These are phyloP conservation scores for Eustalomyia histrio DNA, from an alignment of 2,888 invertebrate species.

Conservation along the genomic window DNA sequence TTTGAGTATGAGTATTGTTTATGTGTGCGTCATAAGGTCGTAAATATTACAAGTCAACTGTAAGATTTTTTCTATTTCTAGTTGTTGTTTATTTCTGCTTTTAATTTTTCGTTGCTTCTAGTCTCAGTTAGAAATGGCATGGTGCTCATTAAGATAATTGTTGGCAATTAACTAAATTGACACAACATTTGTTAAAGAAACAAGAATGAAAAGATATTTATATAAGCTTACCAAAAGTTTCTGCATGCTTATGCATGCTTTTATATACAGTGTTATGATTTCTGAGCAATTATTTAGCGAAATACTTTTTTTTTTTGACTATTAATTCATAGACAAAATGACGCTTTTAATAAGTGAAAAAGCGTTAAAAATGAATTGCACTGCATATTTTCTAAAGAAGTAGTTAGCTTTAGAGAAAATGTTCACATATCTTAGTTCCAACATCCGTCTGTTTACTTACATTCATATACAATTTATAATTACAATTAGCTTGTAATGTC, in stretches of 20 bases:
- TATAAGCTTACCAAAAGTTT: background rate
- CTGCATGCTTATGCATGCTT: background rate
- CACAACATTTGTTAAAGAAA: conserved; percentile 74
- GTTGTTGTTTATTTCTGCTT: conserved; percentile 31
- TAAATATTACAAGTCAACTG: conserved; percentile 73
- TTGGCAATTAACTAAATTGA: conserved; percentile 78
- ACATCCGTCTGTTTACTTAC: background rate
- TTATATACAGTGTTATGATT: conserved; percentile 27
- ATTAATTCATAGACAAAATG: conserved; percentile 37
- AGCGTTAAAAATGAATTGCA: conserved; percentile 17
- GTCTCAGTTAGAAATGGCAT: conserved; percentile 54
- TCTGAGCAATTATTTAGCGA: background rate
- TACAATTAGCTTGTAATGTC: conserved; percentile 67
- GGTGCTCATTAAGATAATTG: conserved; percentile 78
- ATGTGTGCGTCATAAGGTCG: conserved; percentile 72
- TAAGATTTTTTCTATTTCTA: conserved; percentile 66
- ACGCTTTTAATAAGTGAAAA: conserved; percentile 37
- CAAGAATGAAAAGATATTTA: conserved; percentile 7
- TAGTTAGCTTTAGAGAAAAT: conserved; percentile 7
- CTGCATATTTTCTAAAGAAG: conserved; percentile 19
- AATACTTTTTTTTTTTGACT: background rate
- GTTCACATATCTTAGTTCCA: background rate
- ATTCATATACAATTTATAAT: conserved; percentile 65
- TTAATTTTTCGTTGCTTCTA: conserved; percentile 13
- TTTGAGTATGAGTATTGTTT: conserved; percentile 41